Base-by-base conservation (phyloP, 1,140 invertebrate genomes). In the Tenebrio molitor region DNA sequence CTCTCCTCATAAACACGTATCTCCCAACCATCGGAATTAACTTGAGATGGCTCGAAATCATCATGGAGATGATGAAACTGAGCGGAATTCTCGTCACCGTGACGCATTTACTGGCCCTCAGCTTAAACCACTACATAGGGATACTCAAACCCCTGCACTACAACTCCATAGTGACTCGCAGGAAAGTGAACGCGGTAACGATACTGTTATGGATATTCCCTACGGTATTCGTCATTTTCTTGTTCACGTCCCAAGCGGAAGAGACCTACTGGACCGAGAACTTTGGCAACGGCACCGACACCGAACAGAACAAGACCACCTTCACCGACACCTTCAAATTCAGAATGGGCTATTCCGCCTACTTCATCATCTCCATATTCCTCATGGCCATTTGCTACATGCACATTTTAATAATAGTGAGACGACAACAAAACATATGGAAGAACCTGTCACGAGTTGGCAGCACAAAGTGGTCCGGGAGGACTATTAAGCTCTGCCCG, bases 111-210 rank as follows among this genome's bases (percentile, higher is more conserved):
- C 76, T 91, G 8, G 87, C 87, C 1, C 83, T 93, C 23, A 89
- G 91, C 2, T 79, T 90, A 12, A 91, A 92, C 79, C 91, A 93
- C 76, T 91, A 90, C 80, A 81, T 90, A 14, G 90, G 90, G 17
- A 81, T 83, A 34, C 77, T 88, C 2, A 84, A 85, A 71, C 90
- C 90, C 0, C 83, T 91, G 1, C 89, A 91, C 66, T 90, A 91
- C 76, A 84, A 86, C 1, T 84, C 86, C 1, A 87, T 86, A 4
- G 84, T 89, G 79, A 88, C 87, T 0, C 82, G 84, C 19, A 21
- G 25, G 2, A 83, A 82, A 14, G 84, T 85, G 0, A 83, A 79
- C 1, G 70, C 84, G 8, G 78, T 84, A n/a, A 84, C 87, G 8
- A 75, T 84, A 6, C 42, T 85, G 5, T 79, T 91, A 2, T 91